Evolutionary conservation across 2,888 invertebrate genomes (phyloP).

Genomic region (Plagodis dolabraria): DNA sequence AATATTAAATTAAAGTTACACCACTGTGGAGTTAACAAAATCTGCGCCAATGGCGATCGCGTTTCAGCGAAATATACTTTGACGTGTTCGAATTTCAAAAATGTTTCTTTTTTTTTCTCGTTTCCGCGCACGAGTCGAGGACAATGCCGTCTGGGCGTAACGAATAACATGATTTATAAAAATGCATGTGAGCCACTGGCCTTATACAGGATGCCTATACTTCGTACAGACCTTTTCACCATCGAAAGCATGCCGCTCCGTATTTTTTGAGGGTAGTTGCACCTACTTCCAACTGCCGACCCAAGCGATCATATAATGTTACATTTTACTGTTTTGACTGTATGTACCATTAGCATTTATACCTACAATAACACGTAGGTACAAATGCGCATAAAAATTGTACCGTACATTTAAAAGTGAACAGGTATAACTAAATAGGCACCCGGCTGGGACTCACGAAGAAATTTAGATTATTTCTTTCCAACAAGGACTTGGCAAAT

Average conservation of each 20-base stretch:
- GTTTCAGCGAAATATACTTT: conserved; percentile 70
- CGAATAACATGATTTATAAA: conserved; percentile 79
- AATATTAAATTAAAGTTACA: conserved; percentile 2
- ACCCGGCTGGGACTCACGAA: too few species aligned
- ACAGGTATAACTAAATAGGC: too few species aligned
- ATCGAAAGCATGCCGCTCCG: background rate
- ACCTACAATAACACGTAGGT: too few species aligned
- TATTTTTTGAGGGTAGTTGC: too few species aligned
- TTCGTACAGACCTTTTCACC: background rate
- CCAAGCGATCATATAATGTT: too few species aligned
- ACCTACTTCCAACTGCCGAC: too few species aligned
- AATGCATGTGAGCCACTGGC: conserved; percentile 62
- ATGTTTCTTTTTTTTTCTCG: conserved; percentile 52
- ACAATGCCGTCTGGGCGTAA: conserved; percentile 75
- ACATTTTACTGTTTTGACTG: too few species aligned
- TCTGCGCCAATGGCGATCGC: conserved; percentile 61
- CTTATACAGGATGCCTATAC: conserved; percentile 39
- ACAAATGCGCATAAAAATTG: too few species aligned
- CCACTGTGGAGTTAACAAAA: conserved; percentile 45
- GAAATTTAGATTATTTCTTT: too few species aligned
- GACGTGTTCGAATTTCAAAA: conserved; percentile 70
- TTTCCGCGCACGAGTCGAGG: conserved; percentile 63
- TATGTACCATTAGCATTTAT: too few species aligned
- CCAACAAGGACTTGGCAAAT: too few species aligned
- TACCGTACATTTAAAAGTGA: too few species aligned